Conservation (phyloP, 2,797 vertebrate genomes). For the Okamejei kenojei region DNA sequence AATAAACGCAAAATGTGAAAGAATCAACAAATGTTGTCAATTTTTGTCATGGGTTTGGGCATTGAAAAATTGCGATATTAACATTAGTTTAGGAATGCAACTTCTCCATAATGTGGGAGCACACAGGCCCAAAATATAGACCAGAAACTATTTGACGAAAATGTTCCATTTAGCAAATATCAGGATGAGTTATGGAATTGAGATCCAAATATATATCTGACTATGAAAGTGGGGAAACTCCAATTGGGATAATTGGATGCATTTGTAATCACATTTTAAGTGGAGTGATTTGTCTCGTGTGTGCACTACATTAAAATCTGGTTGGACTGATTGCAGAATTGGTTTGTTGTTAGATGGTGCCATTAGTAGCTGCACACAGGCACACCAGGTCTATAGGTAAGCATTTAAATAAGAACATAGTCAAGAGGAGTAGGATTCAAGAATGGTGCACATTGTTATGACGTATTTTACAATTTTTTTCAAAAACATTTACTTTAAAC, state of each 20-base stretch:
- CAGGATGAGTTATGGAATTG: background rate
- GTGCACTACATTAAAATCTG: background rate
- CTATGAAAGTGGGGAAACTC: no score
- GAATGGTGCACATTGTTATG: background rate
- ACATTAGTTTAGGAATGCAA: no score
- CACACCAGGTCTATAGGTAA: background rate
- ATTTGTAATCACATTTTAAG: background rate
- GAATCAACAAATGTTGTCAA: no score
- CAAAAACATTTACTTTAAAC: background rate
- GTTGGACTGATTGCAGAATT: background rate
- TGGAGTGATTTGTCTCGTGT: background rate
- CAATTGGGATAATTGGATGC: background rate
- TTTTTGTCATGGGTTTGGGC: no score
- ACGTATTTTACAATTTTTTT: background rate
- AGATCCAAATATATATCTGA: background rate
- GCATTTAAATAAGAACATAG: background rate
- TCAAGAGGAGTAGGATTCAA: background rate
- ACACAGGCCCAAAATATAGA: background rate
- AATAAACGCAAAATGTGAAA: no score
- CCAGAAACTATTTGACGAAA: background rate
- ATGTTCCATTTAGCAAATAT: background rate
- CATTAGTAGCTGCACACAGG: background rate
- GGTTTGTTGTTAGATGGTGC: background rate
- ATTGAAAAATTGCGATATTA: no score
- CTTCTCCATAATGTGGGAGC: no score